Evolutionary conservation across 1,140 invertebrate species (phyloP).

Genomic region (Atopsyche davidsoni): DNA sequence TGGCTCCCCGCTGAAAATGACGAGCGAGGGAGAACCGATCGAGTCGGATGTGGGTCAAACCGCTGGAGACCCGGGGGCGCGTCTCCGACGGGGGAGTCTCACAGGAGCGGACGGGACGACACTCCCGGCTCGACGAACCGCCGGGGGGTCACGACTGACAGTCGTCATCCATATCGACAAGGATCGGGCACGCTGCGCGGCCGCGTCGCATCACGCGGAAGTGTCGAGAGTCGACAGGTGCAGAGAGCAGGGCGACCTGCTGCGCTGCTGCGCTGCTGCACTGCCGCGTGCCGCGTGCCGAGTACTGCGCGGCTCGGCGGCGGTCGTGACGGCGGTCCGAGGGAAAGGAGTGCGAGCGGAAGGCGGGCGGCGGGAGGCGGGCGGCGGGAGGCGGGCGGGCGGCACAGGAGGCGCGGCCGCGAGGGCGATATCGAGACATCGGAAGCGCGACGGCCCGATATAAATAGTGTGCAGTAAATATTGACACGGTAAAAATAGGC

Average conservation of each 20-base stretch:
- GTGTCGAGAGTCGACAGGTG: not conserved
- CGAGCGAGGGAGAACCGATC: too few species aligned
- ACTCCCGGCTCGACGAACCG: too few species aligned
- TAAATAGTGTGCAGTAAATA: too few species aligned
- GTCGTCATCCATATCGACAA: too few species aligned
- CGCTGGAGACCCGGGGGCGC: too few species aligned
- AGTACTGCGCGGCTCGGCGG: conserved; percentile 40
- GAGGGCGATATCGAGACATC: conserved; percentile 46
- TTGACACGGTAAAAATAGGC: too few species aligned
- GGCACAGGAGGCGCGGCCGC: conserved; percentile 43
- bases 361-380: conserved; percentile 15
- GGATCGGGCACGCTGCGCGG: not conserved
- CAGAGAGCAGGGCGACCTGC: not conserved
- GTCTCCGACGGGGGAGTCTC: too few species aligned
- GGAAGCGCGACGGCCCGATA: too few species aligned
- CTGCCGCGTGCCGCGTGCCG: conserved; percentile 37
- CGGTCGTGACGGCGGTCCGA: conserved; percentile 34
- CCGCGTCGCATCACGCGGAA: not conserved
- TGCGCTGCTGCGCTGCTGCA: not conserved
- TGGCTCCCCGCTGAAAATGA: too few species aligned
- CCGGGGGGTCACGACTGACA: too few species aligned
- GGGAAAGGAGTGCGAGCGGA: conserved; percentile 37
- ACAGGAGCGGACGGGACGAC: too few species aligned
- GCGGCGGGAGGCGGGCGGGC: conserved; percentile 34
- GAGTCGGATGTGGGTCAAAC: too few species aligned